These are phyloP conservation scores for Drosophila mojavensis DNA, from an alignment of 1,140 invertebrate species.

Conservation along the genomic window DNA sequence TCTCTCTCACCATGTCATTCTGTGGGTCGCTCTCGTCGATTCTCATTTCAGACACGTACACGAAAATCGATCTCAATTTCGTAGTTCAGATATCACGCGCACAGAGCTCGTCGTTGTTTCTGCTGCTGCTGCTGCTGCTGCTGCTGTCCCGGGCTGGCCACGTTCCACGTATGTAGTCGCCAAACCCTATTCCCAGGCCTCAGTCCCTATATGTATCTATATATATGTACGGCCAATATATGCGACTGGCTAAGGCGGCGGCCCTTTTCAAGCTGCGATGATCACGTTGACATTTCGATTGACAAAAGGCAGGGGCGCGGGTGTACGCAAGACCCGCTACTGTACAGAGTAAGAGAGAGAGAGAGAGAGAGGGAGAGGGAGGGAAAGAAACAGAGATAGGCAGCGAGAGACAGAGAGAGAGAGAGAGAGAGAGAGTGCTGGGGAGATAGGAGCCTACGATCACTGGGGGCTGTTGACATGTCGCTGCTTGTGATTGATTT, in stretches of 20 bases:
- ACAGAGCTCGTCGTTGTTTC: slow-evolving; percentile 11
- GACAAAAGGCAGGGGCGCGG: slow-evolving; percentile 6
- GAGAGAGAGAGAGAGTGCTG: no score
- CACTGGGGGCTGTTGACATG: slow-evolving; percentile 66
- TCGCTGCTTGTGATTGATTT: slow-evolving; percentile 73
- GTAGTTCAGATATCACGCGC: slow-evolving; percentile 81
- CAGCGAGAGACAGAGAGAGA: no score
- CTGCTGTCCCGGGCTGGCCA: slow-evolving; percentile 42
- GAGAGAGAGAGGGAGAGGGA: background rate
- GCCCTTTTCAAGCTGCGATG: slow-evolving; percentile 75
- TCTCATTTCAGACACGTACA: slow-evolving; percentile 65
- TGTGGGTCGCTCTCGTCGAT: slow-evolving; percentile 13
- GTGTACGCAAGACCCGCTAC: slow-evolving; percentile 2
- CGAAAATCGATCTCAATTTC: slow-evolving; percentile 79
- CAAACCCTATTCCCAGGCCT: slow-evolving; percentile 11
- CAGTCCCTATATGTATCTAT: slow-evolving; percentile 28
- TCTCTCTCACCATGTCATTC: no score
- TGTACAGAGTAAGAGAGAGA: background rate
- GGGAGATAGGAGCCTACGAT: background rate
- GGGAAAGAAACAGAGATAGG: background rate
- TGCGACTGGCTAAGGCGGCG: slow-evolving; percentile 44
- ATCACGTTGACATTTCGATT: slow-evolving; percentile 76
- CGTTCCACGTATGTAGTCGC: slow-evolving; percentile 49
- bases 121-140: slow-evolving; percentile 8
- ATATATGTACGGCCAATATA: slow-evolving; percentile 67